Evolutionary conservation across 2,113 vertebrate genomes (phyloP).

Genomic region (Emydocephalus ijimae): DNA sequence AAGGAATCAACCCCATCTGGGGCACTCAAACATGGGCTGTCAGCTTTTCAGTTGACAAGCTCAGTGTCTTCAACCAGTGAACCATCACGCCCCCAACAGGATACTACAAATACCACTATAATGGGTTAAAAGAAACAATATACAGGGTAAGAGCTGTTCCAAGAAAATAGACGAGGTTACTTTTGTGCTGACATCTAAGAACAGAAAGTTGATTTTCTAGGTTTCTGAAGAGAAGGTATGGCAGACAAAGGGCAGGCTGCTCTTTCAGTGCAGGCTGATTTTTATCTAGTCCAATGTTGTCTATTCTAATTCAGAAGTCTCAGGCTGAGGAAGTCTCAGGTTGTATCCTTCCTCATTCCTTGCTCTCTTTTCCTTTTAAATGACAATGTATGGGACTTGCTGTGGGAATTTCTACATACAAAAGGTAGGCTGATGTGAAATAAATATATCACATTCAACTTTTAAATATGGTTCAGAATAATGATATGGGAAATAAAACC

Average conservation of each 20-base stretch:
- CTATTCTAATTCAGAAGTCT: background rate
- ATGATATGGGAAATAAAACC: background rate
- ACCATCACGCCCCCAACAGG: background rate
- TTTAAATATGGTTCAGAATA: background rate
- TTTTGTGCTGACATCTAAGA: background rate
- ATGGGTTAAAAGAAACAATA: background rate
- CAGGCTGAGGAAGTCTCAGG: no score
- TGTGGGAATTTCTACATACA: background rate
- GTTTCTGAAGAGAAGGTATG: background rate
- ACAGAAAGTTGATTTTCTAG: background rate
- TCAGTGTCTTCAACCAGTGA: background rate
- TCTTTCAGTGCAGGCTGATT: background rate
- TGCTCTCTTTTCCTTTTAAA: background rate
- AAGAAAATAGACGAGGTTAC: background rate
- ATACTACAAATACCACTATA: background rate
- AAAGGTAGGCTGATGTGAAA: background rate
- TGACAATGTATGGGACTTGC: background rate
- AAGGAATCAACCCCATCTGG: background rate
- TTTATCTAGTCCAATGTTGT: background rate
- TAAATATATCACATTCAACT: background rate
- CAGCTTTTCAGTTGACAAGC: background rate
- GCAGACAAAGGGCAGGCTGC: background rate
- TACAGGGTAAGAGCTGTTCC: background rate
- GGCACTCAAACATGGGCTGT: background rate
- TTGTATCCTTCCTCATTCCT: background rate